Evolutionary conservation across 92 coral and sea anemone species (phyloP).

Genomic region (Heliopora coerulea): DNA sequence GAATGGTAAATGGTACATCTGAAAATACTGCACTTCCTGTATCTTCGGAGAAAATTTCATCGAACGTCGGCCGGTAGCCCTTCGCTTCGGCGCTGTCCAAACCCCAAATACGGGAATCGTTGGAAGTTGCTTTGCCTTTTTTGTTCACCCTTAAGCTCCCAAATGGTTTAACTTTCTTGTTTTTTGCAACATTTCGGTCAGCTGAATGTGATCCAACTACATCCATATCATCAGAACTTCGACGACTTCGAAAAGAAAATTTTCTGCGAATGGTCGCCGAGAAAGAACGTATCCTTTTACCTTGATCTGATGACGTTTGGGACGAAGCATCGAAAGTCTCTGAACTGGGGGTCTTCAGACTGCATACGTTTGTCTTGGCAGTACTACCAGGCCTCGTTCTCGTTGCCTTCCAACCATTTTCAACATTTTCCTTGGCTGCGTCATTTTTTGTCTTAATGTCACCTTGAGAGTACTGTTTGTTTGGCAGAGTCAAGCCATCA

Average conservation of each 20-base stretch:
- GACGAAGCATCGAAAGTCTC: slow-evolving; percentile 10
- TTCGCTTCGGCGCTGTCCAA: not conserved
- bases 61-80: slow-evolving; percentile 8
- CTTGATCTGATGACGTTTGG: not conserved
- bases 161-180: slow-evolving; percentile 24
- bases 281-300: not conserved
- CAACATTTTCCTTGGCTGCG: too few relatives aligned
- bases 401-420: not conserved
- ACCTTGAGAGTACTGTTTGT: too few relatives aligned
- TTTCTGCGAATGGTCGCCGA: slow-evolving; percentile 41
- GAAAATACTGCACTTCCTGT: slow-evolving; percentile 9
- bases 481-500: not conserved
- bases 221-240: slow-evolving; percentile 19
- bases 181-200: not conserved
- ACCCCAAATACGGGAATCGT: not conserved
- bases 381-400: too few relatives aligned
- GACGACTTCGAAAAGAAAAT: slow-evolving; percentile 1
- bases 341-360: not conserved
- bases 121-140: not conserved
- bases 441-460: not conserved
- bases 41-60: slow-evolving; percentile 30
- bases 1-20: slow-evolving; percentile 38
- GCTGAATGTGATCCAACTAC: not conserved
- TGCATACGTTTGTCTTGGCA: not conserved
- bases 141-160: slow-evolving; percentile 30